phyloP scores from a whole-genome alignment of 2,797 vertebrate species.

The Huso huso region DNA sequence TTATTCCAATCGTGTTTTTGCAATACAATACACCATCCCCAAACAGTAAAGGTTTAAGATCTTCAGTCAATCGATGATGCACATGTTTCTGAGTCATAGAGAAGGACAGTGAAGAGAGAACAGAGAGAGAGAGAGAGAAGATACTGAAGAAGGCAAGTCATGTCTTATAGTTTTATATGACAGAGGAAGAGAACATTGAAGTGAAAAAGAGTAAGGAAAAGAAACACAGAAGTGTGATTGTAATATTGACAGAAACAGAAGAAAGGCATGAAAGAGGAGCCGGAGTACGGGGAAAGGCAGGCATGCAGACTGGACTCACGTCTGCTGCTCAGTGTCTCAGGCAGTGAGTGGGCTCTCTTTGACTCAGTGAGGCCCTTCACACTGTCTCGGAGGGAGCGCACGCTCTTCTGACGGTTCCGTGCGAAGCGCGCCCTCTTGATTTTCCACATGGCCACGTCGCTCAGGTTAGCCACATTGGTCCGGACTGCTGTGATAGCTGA shows the following conservation, averaged over 20 bases:
- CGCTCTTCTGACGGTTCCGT: constrained; percentile 90
- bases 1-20: too few species aligned
- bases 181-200: constrained; percentile 12
- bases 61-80: too few species aligned
- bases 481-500: constrained; percentile 93
- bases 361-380: constrained; percentile 81
- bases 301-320: constrained; percentile 67
- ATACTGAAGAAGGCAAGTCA: too few species aligned
- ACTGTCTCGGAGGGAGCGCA: constrained; percentile 90
- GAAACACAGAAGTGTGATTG: not conserved
- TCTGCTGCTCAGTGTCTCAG: constrained; percentile 86
- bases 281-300: constrained; percentile 14
- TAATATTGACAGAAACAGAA: constrained; percentile 20
- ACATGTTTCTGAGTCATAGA: too few species aligned
- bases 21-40: too few species aligned
- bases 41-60: too few species aligned
- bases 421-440: constrained; percentile 94
- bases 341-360: constrained; percentile 90
- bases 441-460: constrained; percentile 95
- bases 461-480: constrained; percentile 95
- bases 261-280: constrained; percentile 22
- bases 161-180: not conserved
- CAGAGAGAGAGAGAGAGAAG: too few species aligned
- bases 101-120: too few species aligned
- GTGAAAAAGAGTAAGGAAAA: constrained; percentile 2